A percentile compares a stretch with the other conserved stretches of the same genome.
Evolutionary conservation across 2,797 vertebrate genomes (phyloP).

Genomic region (Craterocephalus amniculus): DNA sequence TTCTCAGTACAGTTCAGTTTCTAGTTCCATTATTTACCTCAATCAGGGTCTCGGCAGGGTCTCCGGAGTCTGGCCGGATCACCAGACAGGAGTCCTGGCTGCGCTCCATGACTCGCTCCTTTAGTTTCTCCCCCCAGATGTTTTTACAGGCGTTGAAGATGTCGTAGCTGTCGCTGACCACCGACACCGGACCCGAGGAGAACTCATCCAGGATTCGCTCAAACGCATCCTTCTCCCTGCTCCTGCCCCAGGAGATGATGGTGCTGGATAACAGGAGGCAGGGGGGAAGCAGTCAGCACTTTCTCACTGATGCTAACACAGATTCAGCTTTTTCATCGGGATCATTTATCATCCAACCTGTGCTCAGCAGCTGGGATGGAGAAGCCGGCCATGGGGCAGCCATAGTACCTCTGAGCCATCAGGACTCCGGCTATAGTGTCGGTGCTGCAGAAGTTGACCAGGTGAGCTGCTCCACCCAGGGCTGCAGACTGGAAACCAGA

Average conservation of each 20-base stretch:
- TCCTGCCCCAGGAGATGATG: constrained; percentile 85
- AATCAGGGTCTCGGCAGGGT: constrained; percentile 82
- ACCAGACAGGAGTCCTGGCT: constrained; percentile 80
- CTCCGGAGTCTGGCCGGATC: constrained; percentile 84
- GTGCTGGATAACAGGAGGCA: constrained; percentile 65
- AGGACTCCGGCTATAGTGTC: constrained; percentile 84
- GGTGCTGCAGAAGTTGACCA: constrained; percentile 85
- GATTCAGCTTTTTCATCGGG: neutral
- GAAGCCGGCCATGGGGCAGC: constrained; percentile 84
- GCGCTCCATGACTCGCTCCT: constrained; percentile 83
- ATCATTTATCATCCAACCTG: constrained; percentile 67
- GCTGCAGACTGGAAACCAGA: constrained; percentile 78
- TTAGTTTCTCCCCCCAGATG: constrained; percentile 86
- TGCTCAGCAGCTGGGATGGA: constrained; percentile 86
- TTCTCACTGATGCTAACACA: neutral
- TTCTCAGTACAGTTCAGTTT: neutral
- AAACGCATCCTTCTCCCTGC: constrained; percentile 81
- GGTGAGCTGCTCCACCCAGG: constrained; percentile 83
- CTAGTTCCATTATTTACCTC: constrained; percentile 66
- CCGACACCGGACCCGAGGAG: constrained; percentile 76
- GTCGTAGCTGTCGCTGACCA: constrained; percentile 87
- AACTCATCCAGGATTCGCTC: constrained; percentile 82
- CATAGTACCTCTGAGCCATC: constrained; percentile 82
- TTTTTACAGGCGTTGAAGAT: constrained; percentile 85
- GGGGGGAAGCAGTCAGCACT: neutral